Conservation (phyloP, 2,888 invertebrate species). For the Sylvicola cinctus region DNA sequence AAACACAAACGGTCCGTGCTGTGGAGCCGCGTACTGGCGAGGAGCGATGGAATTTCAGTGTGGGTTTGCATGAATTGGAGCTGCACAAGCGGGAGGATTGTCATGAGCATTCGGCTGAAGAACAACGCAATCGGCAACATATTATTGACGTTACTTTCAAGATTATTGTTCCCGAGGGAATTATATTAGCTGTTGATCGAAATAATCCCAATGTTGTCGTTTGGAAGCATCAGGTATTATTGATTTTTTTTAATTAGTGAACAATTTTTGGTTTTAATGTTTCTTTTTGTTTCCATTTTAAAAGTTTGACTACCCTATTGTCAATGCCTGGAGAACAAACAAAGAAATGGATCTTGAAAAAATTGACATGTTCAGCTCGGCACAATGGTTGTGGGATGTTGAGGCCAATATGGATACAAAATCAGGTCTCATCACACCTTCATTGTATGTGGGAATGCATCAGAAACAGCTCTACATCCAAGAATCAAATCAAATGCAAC, state of each 20-base stretch:
- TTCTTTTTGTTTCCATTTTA: slow-evolving; percentile 6
- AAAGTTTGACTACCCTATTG: slow-evolving; percentile 71
- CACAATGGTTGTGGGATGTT: slow-evolving; percentile 26
- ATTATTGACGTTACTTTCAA: slow-evolving; percentile 32
- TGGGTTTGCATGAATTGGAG: slow-evolving; percentile 68
- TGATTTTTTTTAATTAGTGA: not conserved
- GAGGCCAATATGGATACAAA: slow-evolving; percentile 15
- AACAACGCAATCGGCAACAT: slow-evolving; percentile 16
- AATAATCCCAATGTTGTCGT: slow-evolving; percentile 33
- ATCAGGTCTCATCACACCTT: slow-evolving; percentile 27
- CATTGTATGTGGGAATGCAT: slow-evolving; percentile 71
- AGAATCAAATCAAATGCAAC: slow-evolving; percentile 32
- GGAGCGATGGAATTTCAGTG: slow-evolving; percentile 94
- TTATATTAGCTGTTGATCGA: slow-evolving; percentile 42
- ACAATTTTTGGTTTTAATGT: slow-evolving; percentile 1
- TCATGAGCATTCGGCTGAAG: slow-evolving; percentile 9
- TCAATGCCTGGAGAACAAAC: slow-evolving; percentile 63
- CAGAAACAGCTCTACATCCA: slow-evolving; percentile 45
- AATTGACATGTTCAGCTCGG: slow-evolving; percentile 52
- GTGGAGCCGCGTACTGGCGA: slow-evolving; percentile 67
- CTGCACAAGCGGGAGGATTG: slow-evolving; percentile 32
- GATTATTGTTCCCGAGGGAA: slow-evolving; percentile 50
- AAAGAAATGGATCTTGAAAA: slow-evolving; percentile 39
- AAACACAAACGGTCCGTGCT: slow-evolving; percentile 74
- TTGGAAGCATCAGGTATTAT: slow-evolving; percentile 50